These are phyloP conservation scores for Tapera naevia DNA, from an alignment of 2,797 vertebrate species.

Conservation along the genomic window DNA sequence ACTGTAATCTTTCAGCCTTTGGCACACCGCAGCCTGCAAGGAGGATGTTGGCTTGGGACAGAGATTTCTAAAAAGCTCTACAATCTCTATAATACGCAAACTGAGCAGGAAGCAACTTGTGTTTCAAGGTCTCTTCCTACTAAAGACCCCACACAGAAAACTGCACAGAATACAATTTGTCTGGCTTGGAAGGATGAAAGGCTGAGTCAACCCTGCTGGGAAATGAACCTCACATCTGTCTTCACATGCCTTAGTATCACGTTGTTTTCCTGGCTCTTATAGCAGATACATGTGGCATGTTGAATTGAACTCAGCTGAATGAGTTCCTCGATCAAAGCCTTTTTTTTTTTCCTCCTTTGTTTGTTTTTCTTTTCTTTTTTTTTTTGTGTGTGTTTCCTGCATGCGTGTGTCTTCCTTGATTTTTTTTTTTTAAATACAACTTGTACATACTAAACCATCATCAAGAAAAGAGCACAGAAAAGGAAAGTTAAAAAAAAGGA, in stretches of 20 bases:
- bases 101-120: constrained; percentile 37
- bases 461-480: background rate
- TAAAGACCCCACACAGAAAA: constrained; percentile 53
- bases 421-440: background rate
- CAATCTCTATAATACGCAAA: background rate
- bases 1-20: constrained; percentile 4
- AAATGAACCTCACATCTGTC: constrained; percentile 53
- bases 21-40: background rate
- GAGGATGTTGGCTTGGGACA: background rate
- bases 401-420: background rate
- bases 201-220: constrained; percentile 53
- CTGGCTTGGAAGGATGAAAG: constrained; percentile 48
- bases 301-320: background rate
- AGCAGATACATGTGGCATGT: constrained; percentile 23
- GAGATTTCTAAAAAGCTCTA: constrained; percentile 28
- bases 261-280: constrained; percentile 17
- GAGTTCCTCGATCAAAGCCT: background rate
- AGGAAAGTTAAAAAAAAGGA: background rate
- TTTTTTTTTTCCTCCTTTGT: fast-evolving
- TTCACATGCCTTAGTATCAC: constrained; percentile 22
- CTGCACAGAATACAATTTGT: constrained; percentile 21
- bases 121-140: constrained; percentile 48
- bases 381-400: background rate
- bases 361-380: background rate
- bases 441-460: background rate